Conservation (phyloP, 2,797 vertebrate genomes). For the Phrynocephalus forsythii region DNA sequence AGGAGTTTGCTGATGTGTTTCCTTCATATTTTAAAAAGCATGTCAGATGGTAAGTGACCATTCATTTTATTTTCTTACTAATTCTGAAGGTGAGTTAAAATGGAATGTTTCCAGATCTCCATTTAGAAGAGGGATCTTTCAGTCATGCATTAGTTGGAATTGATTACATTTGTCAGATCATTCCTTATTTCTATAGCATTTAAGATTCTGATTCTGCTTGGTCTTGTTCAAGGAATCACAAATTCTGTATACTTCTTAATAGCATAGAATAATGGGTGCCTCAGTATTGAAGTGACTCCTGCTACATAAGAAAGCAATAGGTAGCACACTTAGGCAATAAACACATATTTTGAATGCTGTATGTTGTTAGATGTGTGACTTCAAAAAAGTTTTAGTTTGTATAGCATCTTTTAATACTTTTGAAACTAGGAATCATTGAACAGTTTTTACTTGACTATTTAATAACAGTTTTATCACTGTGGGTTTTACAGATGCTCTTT, state of each 20-base stretch:
- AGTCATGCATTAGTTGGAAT: not conserved
- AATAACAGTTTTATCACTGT: conserved; percentile 39
- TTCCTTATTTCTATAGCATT: not conserved
- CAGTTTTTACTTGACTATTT: not conserved
- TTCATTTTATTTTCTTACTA: not conserved
- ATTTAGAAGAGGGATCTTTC: not conserved
- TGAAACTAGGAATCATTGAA: conserved; percentile 2
- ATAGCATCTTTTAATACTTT: not conserved
- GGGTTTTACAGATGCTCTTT: conserved; percentile 87
- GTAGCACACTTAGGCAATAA: not conserved
- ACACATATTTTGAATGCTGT: not conserved
- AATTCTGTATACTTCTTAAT: not conserved
- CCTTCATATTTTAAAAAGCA: conserved; percentile 95
- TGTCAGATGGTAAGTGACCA: conserved; percentile 92
- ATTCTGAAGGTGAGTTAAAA: not conserved
- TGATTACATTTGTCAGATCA: not conserved
- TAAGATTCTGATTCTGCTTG: not conserved
- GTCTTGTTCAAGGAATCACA: not conserved
- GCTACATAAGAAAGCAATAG: not conserved
- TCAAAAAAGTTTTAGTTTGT: not conserved
- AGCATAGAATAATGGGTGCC: not conserved
- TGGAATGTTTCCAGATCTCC: not conserved
- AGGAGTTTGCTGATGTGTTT: conserved; percentile 97
- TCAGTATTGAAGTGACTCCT: not conserved
- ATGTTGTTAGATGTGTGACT: not conserved